phyloP scores from a whole-genome alignment of 92 coral and sea anemone genomes.

The Siderastrea radians region DNA sequence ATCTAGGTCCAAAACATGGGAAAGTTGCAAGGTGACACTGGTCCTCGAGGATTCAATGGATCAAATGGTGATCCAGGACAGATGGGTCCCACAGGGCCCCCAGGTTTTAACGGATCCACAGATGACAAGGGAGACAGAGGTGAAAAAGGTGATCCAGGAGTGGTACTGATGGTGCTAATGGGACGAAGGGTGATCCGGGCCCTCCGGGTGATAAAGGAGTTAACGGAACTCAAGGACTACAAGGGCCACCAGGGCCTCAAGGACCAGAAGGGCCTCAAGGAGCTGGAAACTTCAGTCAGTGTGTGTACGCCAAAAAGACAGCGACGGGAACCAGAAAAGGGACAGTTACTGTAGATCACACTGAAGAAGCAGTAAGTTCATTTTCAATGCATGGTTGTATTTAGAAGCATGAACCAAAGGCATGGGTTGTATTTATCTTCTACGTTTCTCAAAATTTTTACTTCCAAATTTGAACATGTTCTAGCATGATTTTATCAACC shows the following conservation, averaged over 20 bases:
- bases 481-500: too few relatives aligned
- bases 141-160: constrained; percentile 2
- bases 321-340: too few relatives aligned
- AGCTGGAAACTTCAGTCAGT: constrained; percentile 54
- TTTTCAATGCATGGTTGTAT: too few relatives aligned
- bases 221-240: not conserved
- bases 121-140: constrained; percentile 44
- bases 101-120: not conserved
- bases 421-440: too few relatives aligned
- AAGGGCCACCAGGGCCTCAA: constrained; percentile 3
- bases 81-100: not conserved
- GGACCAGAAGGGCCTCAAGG: constrained; percentile 47
- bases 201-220: constrained; percentile 27
- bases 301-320: too few relatives aligned
- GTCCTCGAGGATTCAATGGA: constrained; percentile 39
- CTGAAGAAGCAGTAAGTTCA: too few relatives aligned
- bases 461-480: too few relatives aligned
- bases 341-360: too few relatives aligned
- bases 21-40: constrained; percentile 30
- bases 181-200: constrained; percentile 20
- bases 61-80: constrained; percentile 29
- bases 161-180: not conserved
- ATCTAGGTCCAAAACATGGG: constrained; percentile 27
- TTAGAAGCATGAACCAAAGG: too few relatives aligned
- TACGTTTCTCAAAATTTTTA: too few relatives aligned